Conservation (phyloP, 2,113 vertebrate genomes). For the Felis chaus region DNA sequence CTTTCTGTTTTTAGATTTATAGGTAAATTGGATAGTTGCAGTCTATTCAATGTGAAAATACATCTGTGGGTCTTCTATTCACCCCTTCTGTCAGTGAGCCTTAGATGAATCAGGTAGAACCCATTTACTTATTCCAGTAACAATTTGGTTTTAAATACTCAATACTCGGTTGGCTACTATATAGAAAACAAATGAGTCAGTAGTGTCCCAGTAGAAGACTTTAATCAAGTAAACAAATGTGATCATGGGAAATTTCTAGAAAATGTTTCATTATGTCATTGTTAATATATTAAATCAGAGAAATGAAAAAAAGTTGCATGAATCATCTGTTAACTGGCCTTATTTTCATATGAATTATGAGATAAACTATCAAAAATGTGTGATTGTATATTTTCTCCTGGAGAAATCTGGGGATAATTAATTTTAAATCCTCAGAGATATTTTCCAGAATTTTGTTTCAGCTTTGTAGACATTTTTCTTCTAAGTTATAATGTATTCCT, state of each 20-base stretch:
- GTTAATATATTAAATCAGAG: not conserved
- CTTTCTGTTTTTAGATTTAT: not conserved
- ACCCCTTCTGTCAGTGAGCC: not conserved
- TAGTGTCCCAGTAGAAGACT: not conserved
- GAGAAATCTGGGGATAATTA: not conserved
- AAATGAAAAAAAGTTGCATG: not conserved
- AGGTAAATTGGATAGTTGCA: not conserved
- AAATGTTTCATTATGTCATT: not conserved
- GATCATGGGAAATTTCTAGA: not conserved
- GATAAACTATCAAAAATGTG: not conserved
- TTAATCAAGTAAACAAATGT: not conserved
- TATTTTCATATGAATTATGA: not conserved
- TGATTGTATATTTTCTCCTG: not conserved
- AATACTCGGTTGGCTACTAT: not conserved
- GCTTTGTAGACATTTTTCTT: not conserved
- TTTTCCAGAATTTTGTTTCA: not conserved
- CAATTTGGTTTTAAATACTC: not conserved
- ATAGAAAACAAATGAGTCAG: not conserved
- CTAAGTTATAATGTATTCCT: not conserved
- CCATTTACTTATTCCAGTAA: not conserved
- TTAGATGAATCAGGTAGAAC: not conserved
- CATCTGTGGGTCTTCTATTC: not conserved
- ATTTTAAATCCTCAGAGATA: not conserved
- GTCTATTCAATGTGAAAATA: not conserved
- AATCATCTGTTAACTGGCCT: not conserved